Evolutionary conservation across 2,113 vertebrate genomes (phyloP), one percentile per base, ranked within the genome.

Genomic region (Macquaria ambigua): DNA sequence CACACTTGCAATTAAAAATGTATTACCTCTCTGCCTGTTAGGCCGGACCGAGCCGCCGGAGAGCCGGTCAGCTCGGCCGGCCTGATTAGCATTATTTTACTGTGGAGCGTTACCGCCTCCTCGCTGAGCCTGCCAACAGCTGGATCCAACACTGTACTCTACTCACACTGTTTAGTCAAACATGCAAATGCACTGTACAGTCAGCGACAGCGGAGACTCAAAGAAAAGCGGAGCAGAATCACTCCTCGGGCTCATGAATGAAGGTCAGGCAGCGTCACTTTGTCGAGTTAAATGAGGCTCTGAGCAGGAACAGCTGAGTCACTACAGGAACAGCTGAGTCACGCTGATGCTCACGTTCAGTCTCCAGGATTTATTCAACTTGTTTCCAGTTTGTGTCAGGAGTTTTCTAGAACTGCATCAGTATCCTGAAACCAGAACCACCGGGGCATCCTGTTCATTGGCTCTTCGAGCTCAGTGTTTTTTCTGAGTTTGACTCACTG

Each of bases 1-100:
- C 94, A 95, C 93, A 95, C 93, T 94, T 84, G 93, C 94, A 95
- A 96, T 96, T 96, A 95, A 95, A 95, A 94, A 93, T 92, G 92
- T 93, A 94, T 96, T 94, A 95, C 90, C 87, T 91, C 92, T 90
- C 87, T 68, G 82, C 72, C 89, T 88, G 92, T 90, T 64, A 82
- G 88, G 70, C 84, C 8, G 41, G 75, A n/a, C 74, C 0, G 52
- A 74, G 90, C 84, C 9, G 77, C 78, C 11, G 46, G 66, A 59
- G 70, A 23, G 72, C 67, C 77, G 85, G 87, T 77, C 86, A 80
- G 74, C 82, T 53, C 39, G 5, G 76, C 68, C 11, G 20, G 73
- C 77, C 74, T 86, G 87, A 90, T 92, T 89, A 93, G 87, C 86
- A 75, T 80, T 79, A 89, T 84, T 76, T 87, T 52, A 80, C 84